Base-by-base conservation (phyloP, 1,140 invertebrate genomes). In the Zaprionus capensis region DNA sequence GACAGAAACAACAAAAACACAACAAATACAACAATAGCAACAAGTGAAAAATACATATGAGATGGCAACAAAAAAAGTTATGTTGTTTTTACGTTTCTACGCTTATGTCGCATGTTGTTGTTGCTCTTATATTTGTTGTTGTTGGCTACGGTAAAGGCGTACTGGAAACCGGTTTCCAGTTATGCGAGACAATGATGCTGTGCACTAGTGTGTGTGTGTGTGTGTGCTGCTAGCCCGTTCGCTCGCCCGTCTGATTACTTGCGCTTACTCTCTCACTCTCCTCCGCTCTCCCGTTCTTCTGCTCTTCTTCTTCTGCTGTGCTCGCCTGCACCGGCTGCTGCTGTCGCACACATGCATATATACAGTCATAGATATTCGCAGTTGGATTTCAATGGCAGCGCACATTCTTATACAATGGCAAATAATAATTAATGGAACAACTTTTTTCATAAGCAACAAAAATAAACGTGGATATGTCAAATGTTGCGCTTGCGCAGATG, bases 161-260 rank as follows among this genome's bases (percentile, higher is more conserved):
- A 77, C 69, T 75, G 58, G 69, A 69, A 84, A 86, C 82, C 82
- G 82, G 82, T 86, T 87, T 80, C 63, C 63, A 82, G 76, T 71
- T 59, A 81, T 71, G 64, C 76, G 77, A 76, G 61, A 53, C 73
- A 74, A 77, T 71, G 82, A 86, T 87, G 82, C 82, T 87, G 83
- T 73, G 26, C n/a, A 26, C 55, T 31, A 14, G 34, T 71, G 12
- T 65, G 44, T 59, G 28, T 55, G 44, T 59, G 28, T 55, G 55
- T 20, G 46, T 53, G 64, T 62, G 41, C 38, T 31, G n/a, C 58
- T 49, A 24, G 11, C 15, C 26, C 58, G 20, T 20, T 51, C 46
- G 46, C 20, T 22, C 20, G 46, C 20, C 20, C 7, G 20, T 22
- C 46, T 1, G 28, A 7, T 57, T 34, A 11, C 53, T 26, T 24